Evolutionary conservation across 2,888 invertebrate species (phyloP).

Genomic region (Isoperla grammatica): DNA sequence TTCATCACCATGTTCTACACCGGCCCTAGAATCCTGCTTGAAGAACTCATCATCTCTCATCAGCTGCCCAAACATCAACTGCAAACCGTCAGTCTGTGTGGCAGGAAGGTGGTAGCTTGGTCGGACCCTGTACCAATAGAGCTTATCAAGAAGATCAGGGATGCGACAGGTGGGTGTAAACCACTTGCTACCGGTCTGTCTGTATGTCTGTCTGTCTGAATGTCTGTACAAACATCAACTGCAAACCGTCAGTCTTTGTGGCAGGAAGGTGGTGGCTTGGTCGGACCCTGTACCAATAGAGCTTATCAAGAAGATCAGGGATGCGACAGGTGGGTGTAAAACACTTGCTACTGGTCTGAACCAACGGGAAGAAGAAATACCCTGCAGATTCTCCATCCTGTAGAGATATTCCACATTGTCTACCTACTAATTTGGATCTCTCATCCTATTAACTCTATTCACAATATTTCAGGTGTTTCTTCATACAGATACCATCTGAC

Average conservation of each 20-base stretch:
- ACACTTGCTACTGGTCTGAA: not conserved
- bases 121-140: constrained; percentile 57
- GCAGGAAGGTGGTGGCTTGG: constrained; percentile 68
- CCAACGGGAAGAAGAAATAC: too few relatives aligned
- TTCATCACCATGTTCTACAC: constrained; percentile 44
- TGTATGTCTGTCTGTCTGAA: too few relatives aligned
- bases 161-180: constrained; percentile 41
- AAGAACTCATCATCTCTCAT: constrained; percentile 42
- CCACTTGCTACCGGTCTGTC: too few relatives aligned
- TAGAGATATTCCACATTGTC: too few relatives aligned
- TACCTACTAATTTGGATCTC: not conserved
- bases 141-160: constrained; percentile 52
- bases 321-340: constrained; percentile 41
- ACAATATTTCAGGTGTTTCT: too few relatives aligned
- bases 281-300: constrained; percentile 57
- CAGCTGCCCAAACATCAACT: constrained; percentile 43
- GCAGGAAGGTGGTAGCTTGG: constrained; percentile 68
- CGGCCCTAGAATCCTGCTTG: constrained; percentile 50
- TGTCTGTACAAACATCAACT: constrained; percentile 44
- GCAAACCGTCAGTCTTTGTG: constrained; percentile 62
- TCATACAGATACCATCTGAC: too few relatives aligned
- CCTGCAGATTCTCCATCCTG: too few relatives aligned
- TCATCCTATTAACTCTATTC: not conserved
- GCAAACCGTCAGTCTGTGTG: constrained; percentile 62
- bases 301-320: constrained; percentile 52